These are phyloP conservation scores for Ophion slaviceki DNA, from an alignment of 2,888 invertebrate species.

Conservation along the genomic window DNA sequence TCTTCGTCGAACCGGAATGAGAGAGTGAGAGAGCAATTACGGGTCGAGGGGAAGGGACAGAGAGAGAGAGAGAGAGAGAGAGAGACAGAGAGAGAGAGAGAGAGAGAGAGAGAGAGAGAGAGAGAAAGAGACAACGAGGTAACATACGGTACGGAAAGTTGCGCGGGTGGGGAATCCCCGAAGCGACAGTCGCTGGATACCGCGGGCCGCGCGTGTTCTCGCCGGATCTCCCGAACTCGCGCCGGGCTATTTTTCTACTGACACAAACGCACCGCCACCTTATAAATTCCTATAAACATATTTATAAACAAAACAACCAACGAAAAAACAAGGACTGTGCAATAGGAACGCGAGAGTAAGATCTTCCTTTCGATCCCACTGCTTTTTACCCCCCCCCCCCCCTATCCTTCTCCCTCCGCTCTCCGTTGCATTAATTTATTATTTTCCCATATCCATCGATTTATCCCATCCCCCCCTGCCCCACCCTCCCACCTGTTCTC, in stretches of 20 bases:
- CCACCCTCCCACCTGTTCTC: not conserved
- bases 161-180: constrained; percentile 73
- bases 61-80: constrained; percentile 56
- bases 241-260: constrained; percentile 17
- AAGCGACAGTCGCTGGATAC: constrained; percentile 74
- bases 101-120: constrained; percentile 30
- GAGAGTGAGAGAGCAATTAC: constrained; percentile 37
- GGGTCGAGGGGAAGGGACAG: constrained; percentile 28
- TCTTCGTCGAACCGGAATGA: constrained; percentile 13
- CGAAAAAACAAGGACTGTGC: not conserved
- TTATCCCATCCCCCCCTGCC: not conserved
- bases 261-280: not conserved
- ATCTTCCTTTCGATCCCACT: too few relatives aligned
- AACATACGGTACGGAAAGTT: constrained; percentile 33
- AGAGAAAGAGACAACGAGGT: constrained; percentile 56
- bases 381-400: not conserved
- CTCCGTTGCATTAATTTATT: constrained; percentile 25
- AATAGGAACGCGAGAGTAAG: constrained; percentile 27
- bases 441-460: constrained; percentile 20
- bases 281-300: not conserved
- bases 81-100: constrained; percentile 33
- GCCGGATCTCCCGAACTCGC: constrained; percentile 54
- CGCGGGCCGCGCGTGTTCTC: constrained; percentile 71
- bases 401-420: not conserved
- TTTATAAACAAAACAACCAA: not conserved